A percentile compares a stretch with the other conserved stretches of the same genome.
phyloP scores from a whole-genome alignment of 2,888 invertebrate species.

The Tipula confusa region DNA sequence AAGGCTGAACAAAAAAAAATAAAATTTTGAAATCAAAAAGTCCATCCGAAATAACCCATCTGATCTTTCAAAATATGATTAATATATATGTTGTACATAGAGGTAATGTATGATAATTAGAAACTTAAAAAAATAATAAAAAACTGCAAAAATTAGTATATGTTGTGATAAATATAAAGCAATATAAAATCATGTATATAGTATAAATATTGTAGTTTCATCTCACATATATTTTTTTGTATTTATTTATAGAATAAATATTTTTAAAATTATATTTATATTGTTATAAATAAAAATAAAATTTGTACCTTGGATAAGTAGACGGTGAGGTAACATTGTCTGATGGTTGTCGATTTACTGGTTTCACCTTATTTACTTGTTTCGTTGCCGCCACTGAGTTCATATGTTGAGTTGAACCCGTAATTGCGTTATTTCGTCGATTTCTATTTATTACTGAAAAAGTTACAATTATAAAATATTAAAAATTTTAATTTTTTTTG shows the following conservation, averaged over 20 bases:
- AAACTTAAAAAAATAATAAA: neutral
- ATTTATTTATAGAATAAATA: neutral
- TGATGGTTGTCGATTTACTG: slow-evolving; percentile 70
- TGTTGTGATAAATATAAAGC: neutral
- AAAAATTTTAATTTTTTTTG: neutral
- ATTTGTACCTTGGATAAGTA: slow-evolving; percentile 57
- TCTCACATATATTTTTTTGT: neutral
- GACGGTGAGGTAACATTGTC: slow-evolving; percentile 70
- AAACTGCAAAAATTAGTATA: neutral
- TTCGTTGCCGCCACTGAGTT: slow-evolving; percentile 70
- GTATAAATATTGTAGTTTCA: neutral
- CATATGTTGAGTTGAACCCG: slow-evolving; percentile 50
- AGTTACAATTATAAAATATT: neutral
- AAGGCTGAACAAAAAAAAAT: too few species aligned
- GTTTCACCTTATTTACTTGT: slow-evolving; percentile 86
- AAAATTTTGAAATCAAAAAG: too few species aligned
- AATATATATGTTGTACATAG: neutral
- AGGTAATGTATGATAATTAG: neutral
- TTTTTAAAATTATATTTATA: neutral
- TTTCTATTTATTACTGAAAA: slow-evolving; percentile 71
- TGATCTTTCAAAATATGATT: neutral
- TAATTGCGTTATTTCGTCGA: slow-evolving; percentile 53
- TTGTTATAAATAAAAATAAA: neutral
- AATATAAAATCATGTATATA: neutral
- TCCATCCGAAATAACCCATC: too few species aligned